Evolutionary conservation across 2,888 invertebrate genomes (phyloP).

Genomic region (Protula sp.): DNA sequence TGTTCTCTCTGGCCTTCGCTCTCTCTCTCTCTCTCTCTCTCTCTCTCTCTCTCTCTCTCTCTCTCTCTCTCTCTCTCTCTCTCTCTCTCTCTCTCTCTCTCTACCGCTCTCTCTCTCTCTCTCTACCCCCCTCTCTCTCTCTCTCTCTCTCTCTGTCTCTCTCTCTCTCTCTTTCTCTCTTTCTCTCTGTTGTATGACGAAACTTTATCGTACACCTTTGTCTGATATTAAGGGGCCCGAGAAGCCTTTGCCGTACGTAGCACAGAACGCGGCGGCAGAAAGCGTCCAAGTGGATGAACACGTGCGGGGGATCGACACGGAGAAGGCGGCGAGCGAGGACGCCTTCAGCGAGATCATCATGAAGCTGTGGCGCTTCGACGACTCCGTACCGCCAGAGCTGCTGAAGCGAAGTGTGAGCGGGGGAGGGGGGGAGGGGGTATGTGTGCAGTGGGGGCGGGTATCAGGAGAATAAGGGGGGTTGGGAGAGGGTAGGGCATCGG

Average conservation of each 20-base stretch:
- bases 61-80: not conserved
- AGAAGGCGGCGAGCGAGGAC: too few species aligned
- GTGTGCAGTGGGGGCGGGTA: not conserved
- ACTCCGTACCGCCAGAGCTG: too few species aligned
- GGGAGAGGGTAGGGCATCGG: too few species aligned
- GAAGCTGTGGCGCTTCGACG: too few species aligned
- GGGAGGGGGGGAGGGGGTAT: not conserved
- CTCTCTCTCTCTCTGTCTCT: constrained; percentile 8
- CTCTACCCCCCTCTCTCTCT: too few species aligned
- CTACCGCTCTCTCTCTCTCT: too few species aligned
- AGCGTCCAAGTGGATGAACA: not conserved
- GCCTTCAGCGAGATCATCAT: too few species aligned
- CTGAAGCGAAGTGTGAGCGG: not conserved
- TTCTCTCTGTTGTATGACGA: too few species aligned
- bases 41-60: not conserved
- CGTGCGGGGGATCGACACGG: not conserved
- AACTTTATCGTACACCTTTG: too few species aligned
- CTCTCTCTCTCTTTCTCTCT: constrained; percentile 1
- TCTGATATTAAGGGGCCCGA: not conserved
- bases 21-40: too few species aligned
- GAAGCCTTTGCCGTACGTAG: not conserved
- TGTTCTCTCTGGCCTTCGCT: too few species aligned
- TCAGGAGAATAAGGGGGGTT: too few species aligned
- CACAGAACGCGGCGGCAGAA: not conserved
- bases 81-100: not conserved